Conservation (phyloP, 1,140 invertebrate species). For the Drosophila biarmipes region DNA sequence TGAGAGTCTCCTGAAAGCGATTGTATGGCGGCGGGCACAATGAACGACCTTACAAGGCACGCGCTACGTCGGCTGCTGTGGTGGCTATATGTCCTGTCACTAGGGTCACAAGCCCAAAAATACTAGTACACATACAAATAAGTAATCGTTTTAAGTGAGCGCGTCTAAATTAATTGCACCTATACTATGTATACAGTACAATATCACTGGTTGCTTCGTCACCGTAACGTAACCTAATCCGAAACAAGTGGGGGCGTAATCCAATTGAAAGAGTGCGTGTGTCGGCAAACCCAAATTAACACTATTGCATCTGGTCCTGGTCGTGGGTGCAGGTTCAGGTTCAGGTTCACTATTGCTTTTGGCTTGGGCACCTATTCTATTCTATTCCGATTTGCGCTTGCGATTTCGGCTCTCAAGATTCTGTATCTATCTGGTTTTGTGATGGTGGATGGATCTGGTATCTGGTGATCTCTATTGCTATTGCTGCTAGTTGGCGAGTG, state of each 20-base stretch:
- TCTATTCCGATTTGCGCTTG: constrained; percentile 17
- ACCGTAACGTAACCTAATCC: constrained; percentile 82
- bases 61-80: constrained; percentile 37
- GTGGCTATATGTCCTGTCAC: constrained; percentile 21
- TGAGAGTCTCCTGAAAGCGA: constrained; percentile 80
- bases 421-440: constrained; percentile 12
- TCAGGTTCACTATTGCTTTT: constrained; percentile 50
- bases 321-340: too few species aligned
- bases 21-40: constrained; percentile 61
- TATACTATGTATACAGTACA: constrained; percentile 85
- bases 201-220: constrained; percentile 85
- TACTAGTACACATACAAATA: constrained; percentile 45
- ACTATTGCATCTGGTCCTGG: constrained; percentile 28
- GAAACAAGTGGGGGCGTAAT: constrained; percentile 73
- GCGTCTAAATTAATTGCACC: constrained; percentile 84
- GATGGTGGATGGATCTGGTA: constrained; percentile 6
- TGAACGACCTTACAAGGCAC: constrained; percentile 79
- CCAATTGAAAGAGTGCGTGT: constrained; percentile 69
- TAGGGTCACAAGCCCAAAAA: constrained; percentile 45
- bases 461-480: constrained; percentile 39
- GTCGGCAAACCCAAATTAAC: constrained; percentile 52
- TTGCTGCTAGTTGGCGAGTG: constrained; percentile 57
- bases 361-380: constrained; percentile 43
- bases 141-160: constrained; percentile 78
- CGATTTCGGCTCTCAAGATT: constrained; percentile 35